Percentiles rank a stretch among this genome's conserved stretches.
Conservation (phyloP, 2,113 vertebrate species). For the Rhabdomys dilectus region DNA sequence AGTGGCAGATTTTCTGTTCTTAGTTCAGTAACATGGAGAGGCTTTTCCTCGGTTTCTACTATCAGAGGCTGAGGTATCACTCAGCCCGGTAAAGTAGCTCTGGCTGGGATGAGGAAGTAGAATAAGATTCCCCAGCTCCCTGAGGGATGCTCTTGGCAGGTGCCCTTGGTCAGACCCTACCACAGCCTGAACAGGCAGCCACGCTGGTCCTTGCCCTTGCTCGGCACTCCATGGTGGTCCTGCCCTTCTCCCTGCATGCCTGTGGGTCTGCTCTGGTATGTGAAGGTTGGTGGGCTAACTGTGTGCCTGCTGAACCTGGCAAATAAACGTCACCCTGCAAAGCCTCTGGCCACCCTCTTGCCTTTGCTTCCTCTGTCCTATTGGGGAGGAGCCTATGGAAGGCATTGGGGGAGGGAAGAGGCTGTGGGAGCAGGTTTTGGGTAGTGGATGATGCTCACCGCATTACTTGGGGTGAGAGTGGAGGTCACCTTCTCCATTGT, state of each 20-base stretch:
- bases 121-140: slow-evolving; percentile 52
- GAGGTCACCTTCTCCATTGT: not conserved
- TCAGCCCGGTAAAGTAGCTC: slow-evolving; percentile 65
- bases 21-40: slow-evolving; percentile 59
- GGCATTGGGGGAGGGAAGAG: slow-evolving; percentile 61
- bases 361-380: slow-evolving; percentile 78
- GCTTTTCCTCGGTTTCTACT: slow-evolving; percentile 38
- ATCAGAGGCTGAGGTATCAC: slow-evolving; percentile 52
- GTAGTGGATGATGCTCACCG: slow-evolving; percentile 2
- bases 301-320: slow-evolving; percentile 81
- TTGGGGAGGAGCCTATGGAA: slow-evolving; percentile 64
- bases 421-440: slow-evolving; percentile 19
- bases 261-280: slow-evolving; percentile 82
- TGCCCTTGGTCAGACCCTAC: slow-evolving; percentile 72
- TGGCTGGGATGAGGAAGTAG: slow-evolving; percentile 62
- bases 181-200: slow-evolving; percentile 75
- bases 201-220: slow-evolving; percentile 67
- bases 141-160: slow-evolving; percentile 67
- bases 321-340: slow-evolving; percentile 84
- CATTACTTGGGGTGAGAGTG: slow-evolving; percentile 27
- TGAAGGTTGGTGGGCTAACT: slow-evolving; percentile 78
- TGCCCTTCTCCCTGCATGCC: slow-evolving; percentile 82
- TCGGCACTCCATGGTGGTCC: slow-evolving; percentile 71
- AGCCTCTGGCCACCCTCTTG: slow-evolving; percentile 78
- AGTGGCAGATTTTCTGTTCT: slow-evolving; percentile 50